Evolutionary conservation across 2,113 vertebrate species (phyloP), one percentile per base, ranked within the genome.

Genomic region (Elanus axillaris): DNA sequence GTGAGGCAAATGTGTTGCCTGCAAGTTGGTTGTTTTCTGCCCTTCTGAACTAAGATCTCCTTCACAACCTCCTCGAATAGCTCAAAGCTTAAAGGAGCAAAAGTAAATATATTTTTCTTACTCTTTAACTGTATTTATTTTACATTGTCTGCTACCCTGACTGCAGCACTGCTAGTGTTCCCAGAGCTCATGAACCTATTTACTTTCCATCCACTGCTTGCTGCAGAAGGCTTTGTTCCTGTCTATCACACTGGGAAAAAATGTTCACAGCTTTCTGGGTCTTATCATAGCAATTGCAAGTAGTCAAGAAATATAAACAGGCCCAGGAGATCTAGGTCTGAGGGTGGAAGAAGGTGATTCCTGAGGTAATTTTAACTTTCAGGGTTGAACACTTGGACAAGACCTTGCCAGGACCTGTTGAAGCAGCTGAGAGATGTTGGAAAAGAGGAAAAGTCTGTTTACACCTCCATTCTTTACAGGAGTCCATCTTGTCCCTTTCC

Each of bases 151-250:
- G 25, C 71, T 91, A 75, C 52, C 45, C 71, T 92, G 89, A 93
- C 96, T 94, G 83, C 71, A 95, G 96, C 91, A 88, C 73, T 79
- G 29, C 63, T 56, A 59, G 56, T 45, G 86, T 50, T 96, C 94
- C 86, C 93, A 95, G 77, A 93, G 96, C 95, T 96, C 88, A 73
- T 78, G 90, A 97, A 94, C 91, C 77, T 96, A 93, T 97, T 97
- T 97, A 86, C 86, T 96, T 97, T 92, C 93, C 56, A 84, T 93
- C 90, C 77, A 76, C 43, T 87, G 29, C 87, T 94, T 88, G 52
- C 48, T 86, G 85, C 67, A 90, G 85, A 95, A 95, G 92, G 48
- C 53, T 94, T 97, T 96, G 74, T 93, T 97, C 92, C 67, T 95
- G 86, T 94, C 96, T 96, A 29, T 84, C 93, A 88, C 88, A 94